Evolutionary conservation across 2,797 vertebrate genomes (phyloP), one percentile per base, ranked within the genome.

Genomic region (Myripristis jacobus): DNA sequence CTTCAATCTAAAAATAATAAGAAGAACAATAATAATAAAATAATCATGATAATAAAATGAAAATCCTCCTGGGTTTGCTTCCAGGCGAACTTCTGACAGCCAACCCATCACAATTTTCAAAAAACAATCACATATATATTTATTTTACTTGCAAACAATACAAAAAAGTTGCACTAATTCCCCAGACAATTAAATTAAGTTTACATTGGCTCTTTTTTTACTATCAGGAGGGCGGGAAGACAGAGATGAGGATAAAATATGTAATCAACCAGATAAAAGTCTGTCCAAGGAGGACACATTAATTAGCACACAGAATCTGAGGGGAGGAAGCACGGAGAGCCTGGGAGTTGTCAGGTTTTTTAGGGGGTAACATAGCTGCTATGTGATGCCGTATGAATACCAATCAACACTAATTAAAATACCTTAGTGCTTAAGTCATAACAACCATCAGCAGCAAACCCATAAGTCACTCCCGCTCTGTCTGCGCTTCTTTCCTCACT

Each of bases 261-360:
- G 51, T 79, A 75, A 87, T 89, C 83, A 82, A n/a, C n/a, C 44
- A 73, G 70, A 53, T 13, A 53, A 86, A 68, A 27, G 57, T 18
- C 65, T 79, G 71, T 84, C 79, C 74, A 43, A 73, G 53, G 70
- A 87, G 77, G 66, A 76, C 76, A 72, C 73, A 71, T 80, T 85
- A 84, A 89, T 88, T 83, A 89, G 71, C 63, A 64, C 70, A 63
- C 81, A 56, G 66, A 61, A 55, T 27, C 74, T 58, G 75, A 68
- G 46, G 31, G 63, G 54, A 25, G 22, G 15, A 66, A 46, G 70
- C 64, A 43, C 22, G 13, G 67, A 77, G 6, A 80, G n/a, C 31
- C 43, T 50, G 51, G 50, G 67, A 76, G 54, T 81, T 78, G 76
- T 85, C 77, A 77, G 72, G 44, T 62, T 64, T 76, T 86, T 84